These are phyloP conservation scores for Artibeus jamaicensis DNA, from an alignment of 2,797 vertebrate genomes.

Conservation along the genomic window DNA sequence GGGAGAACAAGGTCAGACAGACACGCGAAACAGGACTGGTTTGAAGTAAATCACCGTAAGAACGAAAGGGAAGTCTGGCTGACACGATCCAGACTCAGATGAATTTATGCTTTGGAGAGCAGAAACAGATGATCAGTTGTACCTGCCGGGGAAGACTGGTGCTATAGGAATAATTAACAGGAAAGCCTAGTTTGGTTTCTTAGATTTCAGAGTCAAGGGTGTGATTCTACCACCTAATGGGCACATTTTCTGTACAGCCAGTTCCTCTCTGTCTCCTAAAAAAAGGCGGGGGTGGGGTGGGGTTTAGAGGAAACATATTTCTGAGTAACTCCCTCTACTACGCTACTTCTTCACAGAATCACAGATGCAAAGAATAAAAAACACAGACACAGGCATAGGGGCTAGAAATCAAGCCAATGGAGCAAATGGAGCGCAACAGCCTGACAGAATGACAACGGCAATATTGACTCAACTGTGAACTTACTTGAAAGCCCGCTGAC, in stretches of 20 bases:
- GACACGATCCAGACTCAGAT: slow-evolving; percentile 22
- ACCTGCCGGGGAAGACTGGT: slow-evolving; percentile 7
- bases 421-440: slow-evolving; percentile 70
- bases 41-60: slow-evolving; percentile 22
- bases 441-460: slow-evolving; percentile 76
- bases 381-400: slow-evolving; percentile 76
- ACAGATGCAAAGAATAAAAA: slow-evolving; percentile 73
- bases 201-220: neutral
- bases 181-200: neutral
- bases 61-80: slow-evolving; percentile 24
- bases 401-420: slow-evolving; percentile 71
- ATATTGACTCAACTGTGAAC: slow-evolving; percentile 63
- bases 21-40: neutral
- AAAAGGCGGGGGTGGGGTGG: neutral
- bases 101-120: slow-evolving; percentile 61
- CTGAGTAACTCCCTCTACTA: slow-evolving; percentile 62
- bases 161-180: neutral
- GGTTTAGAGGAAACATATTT: neutral
- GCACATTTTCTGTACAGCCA: neutral
- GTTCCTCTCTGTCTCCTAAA: neutral
- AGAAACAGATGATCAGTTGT: slow-evolving; percentile 49
- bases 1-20: slow-evolving; percentile 18
- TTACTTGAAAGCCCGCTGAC: slow-evolving; percentile 61
- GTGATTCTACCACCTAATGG: neutral
- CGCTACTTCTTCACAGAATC: slow-evolving; percentile 59